Conservation (phyloP, 1,140 invertebrate species). For the Leptonema lineaticorne region DNA sequence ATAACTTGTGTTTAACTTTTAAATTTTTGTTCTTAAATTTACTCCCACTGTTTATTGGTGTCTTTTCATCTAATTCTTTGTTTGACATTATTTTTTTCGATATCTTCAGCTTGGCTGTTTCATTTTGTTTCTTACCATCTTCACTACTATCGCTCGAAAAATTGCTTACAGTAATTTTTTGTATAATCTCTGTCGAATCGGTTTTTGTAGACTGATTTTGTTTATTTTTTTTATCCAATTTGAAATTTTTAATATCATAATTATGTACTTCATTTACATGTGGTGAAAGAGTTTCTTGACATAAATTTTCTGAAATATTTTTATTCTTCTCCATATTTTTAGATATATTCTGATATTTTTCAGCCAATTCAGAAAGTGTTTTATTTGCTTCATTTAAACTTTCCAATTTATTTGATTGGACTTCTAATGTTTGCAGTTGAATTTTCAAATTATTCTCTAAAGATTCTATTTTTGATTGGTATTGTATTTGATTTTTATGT, state of each 20-base stretch:
- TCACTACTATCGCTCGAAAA: background rate
- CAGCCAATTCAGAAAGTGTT: background rate
- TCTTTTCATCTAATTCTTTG: background rate
- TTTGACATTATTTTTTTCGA: background rate
- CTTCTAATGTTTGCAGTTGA: slow-evolving; percentile 46
- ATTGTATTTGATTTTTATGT: slow-evolving; percentile 45
- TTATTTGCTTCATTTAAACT: background rate
- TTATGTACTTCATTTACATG: slow-evolving; percentile 27
- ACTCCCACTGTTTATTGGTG: background rate
- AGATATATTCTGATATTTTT: background rate
- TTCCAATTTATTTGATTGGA: slow-evolving; percentile 42
- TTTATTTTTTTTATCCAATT: too few species aligned
- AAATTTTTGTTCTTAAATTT: background rate
- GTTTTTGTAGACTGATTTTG: background rate
- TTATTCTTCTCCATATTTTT: slow-evolving; percentile 9
- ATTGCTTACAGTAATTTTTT: background rate
- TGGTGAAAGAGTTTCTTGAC: slow-evolving; percentile 37
- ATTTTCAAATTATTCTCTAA: slow-evolving; percentile 47
- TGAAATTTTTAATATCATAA: background rate
- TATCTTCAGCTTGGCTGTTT: background rate
- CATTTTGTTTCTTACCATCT: background rate
- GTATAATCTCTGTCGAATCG: background rate
- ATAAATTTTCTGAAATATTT: background rate
- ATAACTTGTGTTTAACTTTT: background rate
- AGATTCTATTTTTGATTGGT: slow-evolving; percentile 47